A percentile compares a stretch with the other conserved stretches of the same genome.
Evolutionary conservation across 2,113 vertebrate genomes (phyloP).

Genomic region (Meles meles): DNA sequence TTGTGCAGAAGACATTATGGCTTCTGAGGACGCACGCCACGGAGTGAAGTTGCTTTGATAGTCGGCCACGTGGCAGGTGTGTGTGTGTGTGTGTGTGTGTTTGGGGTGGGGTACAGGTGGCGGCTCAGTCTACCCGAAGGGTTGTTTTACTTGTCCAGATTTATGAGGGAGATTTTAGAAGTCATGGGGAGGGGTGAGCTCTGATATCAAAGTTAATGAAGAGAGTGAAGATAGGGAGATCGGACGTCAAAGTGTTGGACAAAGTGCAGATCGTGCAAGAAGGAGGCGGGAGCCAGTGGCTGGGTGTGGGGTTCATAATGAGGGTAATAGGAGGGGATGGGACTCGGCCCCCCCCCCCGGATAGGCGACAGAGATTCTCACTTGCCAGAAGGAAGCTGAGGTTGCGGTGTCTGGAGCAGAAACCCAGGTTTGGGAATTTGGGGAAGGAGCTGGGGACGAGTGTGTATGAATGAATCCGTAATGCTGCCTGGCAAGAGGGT

Average conservation of each 20-base stretch:
- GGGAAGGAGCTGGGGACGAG: background rate
- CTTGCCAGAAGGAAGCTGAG: background rate
- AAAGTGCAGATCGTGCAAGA: background rate
- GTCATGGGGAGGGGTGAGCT: background rate
- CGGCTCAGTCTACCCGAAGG: background rate
- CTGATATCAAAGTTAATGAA: background rate
- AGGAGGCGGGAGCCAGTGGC: background rate
- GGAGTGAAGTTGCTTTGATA: background rate
- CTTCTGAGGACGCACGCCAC: background rate
- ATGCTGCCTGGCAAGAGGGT: background rate
- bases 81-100: background rate
- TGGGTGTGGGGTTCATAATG: background rate
- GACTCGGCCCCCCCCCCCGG: background rate
- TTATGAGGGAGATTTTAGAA: background rate
- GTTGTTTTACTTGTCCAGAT: background rate
- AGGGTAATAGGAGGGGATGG: background rate
- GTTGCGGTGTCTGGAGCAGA: background rate
- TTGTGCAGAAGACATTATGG: background rate
- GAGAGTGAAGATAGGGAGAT: background rate
- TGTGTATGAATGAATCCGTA: background rate
- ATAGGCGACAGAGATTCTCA: background rate
- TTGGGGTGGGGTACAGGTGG: background rate
- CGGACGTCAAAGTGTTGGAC: background rate
- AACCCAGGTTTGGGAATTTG: background rate
- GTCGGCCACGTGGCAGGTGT: rapidly evolving